Evolutionary conservation across 2,113 vertebrate genomes (phyloP).

Genomic region (Chitala chitala): DNA sequence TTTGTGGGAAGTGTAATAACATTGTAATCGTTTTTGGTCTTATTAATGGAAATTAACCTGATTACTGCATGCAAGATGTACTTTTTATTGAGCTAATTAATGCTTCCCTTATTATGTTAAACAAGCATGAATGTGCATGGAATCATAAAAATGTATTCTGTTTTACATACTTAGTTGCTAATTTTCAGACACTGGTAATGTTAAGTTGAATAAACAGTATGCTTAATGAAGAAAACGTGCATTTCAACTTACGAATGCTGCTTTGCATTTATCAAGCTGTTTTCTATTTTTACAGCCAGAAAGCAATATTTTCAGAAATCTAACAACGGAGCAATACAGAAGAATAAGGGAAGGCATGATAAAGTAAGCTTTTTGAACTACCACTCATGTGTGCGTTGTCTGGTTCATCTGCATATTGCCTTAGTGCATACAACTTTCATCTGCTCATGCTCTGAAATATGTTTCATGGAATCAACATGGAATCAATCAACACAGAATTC

Average conservation of each 20-base stretch:
- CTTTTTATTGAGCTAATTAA: too few relatives aligned
- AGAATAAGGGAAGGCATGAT: slow-evolving; percentile 69
- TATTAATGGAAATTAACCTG: too few relatives aligned
- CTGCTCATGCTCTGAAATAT: too few relatives aligned
- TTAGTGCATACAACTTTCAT: background rate
- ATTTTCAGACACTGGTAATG: background rate
- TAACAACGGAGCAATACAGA: slow-evolving; percentile 65
- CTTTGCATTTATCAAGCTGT: background rate
- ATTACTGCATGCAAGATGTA: too few relatives aligned
- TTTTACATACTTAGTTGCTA: too few relatives aligned
- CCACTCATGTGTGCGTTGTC: background rate
- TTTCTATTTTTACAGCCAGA: slow-evolving; percentile 49
- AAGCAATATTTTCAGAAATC: slow-evolving; percentile 71
- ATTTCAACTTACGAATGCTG: too few relatives aligned
- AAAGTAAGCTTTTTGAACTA: slow-evolving; percentile 50
- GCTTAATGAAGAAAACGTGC: background rate
- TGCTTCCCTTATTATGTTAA: too few relatives aligned
- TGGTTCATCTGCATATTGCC: background rate
- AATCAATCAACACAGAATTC: background rate
- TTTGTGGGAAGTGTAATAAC: background rate
- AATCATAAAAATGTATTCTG: too few relatives aligned
- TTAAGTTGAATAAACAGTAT: background rate
- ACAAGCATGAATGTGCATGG: too few relatives aligned
- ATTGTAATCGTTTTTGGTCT: too few relatives aligned
- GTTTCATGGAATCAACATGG: too few relatives aligned